Evolutionary conservation across 2,888 invertebrate species (phyloP).

Genomic region (Bugula neritina): DNA sequence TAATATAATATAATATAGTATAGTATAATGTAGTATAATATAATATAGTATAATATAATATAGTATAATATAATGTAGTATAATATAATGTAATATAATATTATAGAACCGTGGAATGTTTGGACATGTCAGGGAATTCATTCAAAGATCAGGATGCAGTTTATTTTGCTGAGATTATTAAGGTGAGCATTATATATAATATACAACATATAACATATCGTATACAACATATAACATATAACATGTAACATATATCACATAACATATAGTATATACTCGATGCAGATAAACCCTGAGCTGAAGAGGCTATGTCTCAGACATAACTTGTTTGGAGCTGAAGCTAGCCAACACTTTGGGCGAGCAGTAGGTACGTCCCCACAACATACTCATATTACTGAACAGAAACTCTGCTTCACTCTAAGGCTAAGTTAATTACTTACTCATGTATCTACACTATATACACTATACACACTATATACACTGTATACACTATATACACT

Average conservation of each 20-base stretch:
- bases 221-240: background rate
- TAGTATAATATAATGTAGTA: too few species aligned
- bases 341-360: background rate
- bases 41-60: too few species aligned
- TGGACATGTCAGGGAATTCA: constrained; percentile 11
- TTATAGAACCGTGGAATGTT: background rate
- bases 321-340: background rate
- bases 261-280: background rate
- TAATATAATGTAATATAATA: too few species aligned
- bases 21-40: too few species aligned
- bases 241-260: too few species aligned
- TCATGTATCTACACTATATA: too few species aligned
- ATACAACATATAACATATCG: background rate
- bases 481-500: too few species aligned
- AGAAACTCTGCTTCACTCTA: too few species aligned
- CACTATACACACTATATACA: too few species aligned
- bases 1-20: too few species aligned
- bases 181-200: constrained; percentile 8
- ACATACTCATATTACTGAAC: too few species aligned
- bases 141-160: constrained; percentile 13
- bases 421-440: too few species aligned
- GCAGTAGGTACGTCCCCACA: background rate
- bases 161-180: constrained; percentile 11
- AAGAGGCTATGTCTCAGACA: background rate
- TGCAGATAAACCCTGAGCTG: background rate